Conservation (phyloP, 2,113 vertebrate species). For the Nerophis ophidion region DNA sequence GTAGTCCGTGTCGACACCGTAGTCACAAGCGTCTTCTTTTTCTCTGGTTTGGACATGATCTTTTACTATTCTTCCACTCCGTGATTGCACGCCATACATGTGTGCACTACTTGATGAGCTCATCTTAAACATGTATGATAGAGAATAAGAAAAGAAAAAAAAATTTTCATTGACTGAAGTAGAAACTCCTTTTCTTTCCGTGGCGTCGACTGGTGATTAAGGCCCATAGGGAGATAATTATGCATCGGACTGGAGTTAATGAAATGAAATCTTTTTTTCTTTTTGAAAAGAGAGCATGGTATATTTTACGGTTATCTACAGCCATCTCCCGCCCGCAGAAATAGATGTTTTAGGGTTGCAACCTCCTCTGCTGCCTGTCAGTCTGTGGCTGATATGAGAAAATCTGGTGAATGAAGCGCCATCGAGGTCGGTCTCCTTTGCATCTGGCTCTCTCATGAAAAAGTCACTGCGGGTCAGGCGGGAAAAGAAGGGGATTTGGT, state of each 20-base stretch:
- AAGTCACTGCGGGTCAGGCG: conserved; percentile 41
- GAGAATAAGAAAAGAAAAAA: conserved; percentile 39
- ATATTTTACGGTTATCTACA: conserved; percentile 69
- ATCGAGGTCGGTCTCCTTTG: conserved; percentile 47
- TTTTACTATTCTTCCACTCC: conserved; percentile 29
- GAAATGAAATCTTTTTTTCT: conserved; percentile 69
- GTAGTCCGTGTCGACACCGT: no score
- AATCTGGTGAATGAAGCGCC: conserved; percentile 51
- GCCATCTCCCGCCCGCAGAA: conserved; percentile 61
- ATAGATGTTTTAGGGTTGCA: conserved; percentile 60
- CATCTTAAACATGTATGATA: conserved; percentile 45
- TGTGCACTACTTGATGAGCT: conserved; percentile 57
- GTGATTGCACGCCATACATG: conserved; percentile 30
- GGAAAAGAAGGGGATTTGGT: conserved; percentile 26
- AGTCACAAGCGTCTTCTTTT: no score
- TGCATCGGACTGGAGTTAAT: conserved; percentile 74
- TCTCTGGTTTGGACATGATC: conserved; percentile 2
- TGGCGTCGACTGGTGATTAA: conserved; percentile 65
- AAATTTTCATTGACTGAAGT: conserved; percentile 62
- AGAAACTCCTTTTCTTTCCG: conserved; percentile 66
- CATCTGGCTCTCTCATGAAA: conserved; percentile 22
- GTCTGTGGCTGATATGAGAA: conserved; percentile 52
- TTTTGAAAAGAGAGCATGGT: conserved; percentile 61
- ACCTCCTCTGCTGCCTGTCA: conserved; percentile 48
- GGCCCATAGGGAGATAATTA: conserved; percentile 76